Conservation (phyloP, 2,888 invertebrate species). For the Philaethria dido region DNA sequence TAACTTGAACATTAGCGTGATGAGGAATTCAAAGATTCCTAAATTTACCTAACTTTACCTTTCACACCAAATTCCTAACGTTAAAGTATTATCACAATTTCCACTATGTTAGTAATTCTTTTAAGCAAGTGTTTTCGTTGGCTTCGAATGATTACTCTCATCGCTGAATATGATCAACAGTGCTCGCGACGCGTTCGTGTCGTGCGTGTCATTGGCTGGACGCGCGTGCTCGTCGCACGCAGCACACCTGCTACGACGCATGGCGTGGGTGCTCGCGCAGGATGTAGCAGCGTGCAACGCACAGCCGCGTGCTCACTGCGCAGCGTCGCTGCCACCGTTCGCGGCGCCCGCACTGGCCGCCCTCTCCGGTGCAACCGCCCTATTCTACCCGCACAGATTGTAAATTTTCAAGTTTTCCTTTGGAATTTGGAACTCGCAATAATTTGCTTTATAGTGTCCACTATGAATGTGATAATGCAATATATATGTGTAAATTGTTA, state of each 20-base stretch:
- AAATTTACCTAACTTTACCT: not conserved
- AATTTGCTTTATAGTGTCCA: not conserved
- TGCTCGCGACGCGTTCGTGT: conserved; percentile 69
- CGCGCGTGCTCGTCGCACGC: conserved; percentile 64
- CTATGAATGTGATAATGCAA: conserved; percentile 5
- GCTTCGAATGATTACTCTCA: not conserved
- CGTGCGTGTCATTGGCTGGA: conserved; percentile 67
- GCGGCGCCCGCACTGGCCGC: conserved; percentile 62
- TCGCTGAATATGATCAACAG: conserved; percentile 48
- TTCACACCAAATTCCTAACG: not conserved
- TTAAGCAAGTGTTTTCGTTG: not conserved
- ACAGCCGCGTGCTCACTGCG: conserved; percentile 65
- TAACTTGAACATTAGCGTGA: not conserved
- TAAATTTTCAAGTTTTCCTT: not conserved
- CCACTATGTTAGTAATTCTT: not conserved
- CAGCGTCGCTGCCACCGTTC: conserved; percentile 53
- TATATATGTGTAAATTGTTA: conserved; percentile 2
- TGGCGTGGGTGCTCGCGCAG: conserved; percentile 76
- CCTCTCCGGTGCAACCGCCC: conserved; percentile 52
- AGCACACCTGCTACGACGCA: conserved; percentile 63
- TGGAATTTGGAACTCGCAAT: not conserved
- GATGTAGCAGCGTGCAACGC: conserved; percentile 71
- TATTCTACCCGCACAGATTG: conserved; percentile 56
- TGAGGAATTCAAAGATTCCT: not conserved
- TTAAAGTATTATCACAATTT: not conserved